Percentiles rank a stretch among this genome's conserved stretches.
Evolutionary conservation across 2,113 vertebrate genomes (phyloP).

Genomic region (Proteles cristata): DNA sequence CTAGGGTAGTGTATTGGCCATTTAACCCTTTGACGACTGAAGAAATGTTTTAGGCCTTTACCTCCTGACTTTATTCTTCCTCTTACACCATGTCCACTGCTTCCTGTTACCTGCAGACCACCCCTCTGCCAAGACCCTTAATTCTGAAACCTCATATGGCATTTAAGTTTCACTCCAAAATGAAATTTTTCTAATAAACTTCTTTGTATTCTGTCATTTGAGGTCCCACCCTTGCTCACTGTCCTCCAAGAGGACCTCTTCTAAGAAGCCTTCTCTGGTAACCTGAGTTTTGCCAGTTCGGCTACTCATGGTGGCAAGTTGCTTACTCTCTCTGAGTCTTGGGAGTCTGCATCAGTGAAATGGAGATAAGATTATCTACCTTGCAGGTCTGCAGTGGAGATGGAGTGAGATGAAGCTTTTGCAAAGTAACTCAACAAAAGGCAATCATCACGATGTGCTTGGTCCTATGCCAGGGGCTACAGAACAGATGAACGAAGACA

Average conservation of each 20-base stretch:
- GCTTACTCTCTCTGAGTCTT: neutral
- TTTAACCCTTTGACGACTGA: neutral
- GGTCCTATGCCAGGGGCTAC: neutral
- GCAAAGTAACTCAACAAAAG: neutral
- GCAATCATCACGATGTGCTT: neutral
- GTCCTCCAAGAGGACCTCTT: neutral
- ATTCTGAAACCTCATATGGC: neutral
- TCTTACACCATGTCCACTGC: neutral
- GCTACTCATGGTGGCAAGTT: neutral
- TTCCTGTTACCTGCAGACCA: neutral
- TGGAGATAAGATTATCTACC: neutral
- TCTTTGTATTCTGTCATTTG: neutral
- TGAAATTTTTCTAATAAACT: neutral
- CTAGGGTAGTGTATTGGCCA: neutral
- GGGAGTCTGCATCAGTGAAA: neutral
- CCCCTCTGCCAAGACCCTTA: neutral
- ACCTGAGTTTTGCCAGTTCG: neutral
- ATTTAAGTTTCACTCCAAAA: neutral
- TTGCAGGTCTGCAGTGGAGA: neutral
- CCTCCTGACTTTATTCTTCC: neutral
- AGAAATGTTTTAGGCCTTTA: neutral
- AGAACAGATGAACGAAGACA: neutral
- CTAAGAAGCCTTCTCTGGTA: neutral
- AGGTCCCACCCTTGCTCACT: neutral
- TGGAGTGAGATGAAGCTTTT: neutral